Evolutionary conservation across 2,113 vertebrate species (phyloP), one percentile per base, ranked within the genome.

Genomic region (Hippocampus barbouri): DNA sequence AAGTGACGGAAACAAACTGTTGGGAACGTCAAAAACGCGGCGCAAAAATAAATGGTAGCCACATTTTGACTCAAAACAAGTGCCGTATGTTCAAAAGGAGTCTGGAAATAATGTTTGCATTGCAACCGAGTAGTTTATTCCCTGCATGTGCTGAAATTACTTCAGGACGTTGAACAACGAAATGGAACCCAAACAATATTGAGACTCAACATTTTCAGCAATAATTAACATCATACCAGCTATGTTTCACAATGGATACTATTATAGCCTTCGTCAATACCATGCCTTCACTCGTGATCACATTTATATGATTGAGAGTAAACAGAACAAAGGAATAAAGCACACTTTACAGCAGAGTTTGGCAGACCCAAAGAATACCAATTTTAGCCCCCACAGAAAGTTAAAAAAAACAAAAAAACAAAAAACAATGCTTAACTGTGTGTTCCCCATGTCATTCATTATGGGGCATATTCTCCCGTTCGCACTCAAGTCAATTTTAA

Each of bases 121-220:
- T 78, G 76, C 83, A 86, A 72, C 74, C 65, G 82, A 88, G 73
- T 87, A 81, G 43, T 76, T 90, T 88, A 90, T 88, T 90, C 81
- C 83, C 78, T 71, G 81, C 79, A 81, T 54, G 78, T 88, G 75
- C 77, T 79, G 77, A 84, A 79, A 82, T 72, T 69, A 76, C 59
- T 81, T 74, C 53, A 74, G 62, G 76, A 82, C 74, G 76, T 85
- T 82, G 76, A 75, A 77, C 69, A 85, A 86, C 80, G 40, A 79
- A 74, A 72, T 85, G 25, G 1, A 27, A 14, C 53, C 21, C 18
- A n/a, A 56, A 56, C 49, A 56, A 56, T 6, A 51, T 51, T 51
- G 47, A 51, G 47, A 51, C 47, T 18, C 16, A 51, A 60, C 56
- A 59, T 59, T 60, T 30, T 60, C 57, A 60, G 14, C 25, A 18